A percentile compares a stretch with the other conserved stretches of the same genome.
Conservation (phyloP, 2,888 invertebrate species). For the Melinaea menophilus region DNA sequence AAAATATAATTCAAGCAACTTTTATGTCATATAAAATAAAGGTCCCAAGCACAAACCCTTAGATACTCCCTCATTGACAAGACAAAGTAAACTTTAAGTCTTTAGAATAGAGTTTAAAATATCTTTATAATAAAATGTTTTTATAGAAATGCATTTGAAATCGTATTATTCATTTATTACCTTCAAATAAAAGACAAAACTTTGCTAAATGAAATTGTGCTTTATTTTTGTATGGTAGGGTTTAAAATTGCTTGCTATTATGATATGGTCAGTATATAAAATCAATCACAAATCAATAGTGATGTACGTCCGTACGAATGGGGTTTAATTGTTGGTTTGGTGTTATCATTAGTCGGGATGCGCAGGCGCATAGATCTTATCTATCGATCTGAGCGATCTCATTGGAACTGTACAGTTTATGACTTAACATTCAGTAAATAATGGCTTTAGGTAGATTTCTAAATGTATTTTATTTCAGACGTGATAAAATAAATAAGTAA, state of each 20-base stretch:
- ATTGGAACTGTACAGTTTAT: constrained; percentile 2
- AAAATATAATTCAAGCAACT: constrained; percentile 7
- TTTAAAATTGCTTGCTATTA: background rate
- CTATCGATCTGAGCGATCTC: constrained; percentile 27
- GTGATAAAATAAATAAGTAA: too few relatives aligned
- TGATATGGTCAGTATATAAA: constrained; percentile 41
- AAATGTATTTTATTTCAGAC: too few relatives aligned
- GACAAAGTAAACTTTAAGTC: constrained; percentile 14
- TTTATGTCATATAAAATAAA: constrained; percentile 6
- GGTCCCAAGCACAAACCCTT: constrained; percentile 1
- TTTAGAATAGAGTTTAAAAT: background rate
- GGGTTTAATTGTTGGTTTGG: constrained; percentile 62
- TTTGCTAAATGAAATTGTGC: constrained; percentile 7
- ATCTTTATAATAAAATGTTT: constrained; percentile 4
- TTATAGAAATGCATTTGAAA: constrained; percentile 16
- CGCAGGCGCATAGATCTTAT: constrained; percentile 55
- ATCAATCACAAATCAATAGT: constrained; percentile 74
- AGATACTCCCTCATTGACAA: constrained; percentile 8
- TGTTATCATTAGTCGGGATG: constrained; percentile 56
- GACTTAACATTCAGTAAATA: background rate
- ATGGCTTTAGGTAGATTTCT: background rate
- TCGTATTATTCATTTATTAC: constrained; percentile 28
- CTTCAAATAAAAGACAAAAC: constrained; percentile 13
- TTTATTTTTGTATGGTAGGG: background rate
- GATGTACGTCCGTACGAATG: constrained; percentile 61